These are phyloP conservation scores for Philopotamus ludificatus DNA, from an alignment of 1,140 invertebrate genomes.

Conservation along the genomic window DNA sequence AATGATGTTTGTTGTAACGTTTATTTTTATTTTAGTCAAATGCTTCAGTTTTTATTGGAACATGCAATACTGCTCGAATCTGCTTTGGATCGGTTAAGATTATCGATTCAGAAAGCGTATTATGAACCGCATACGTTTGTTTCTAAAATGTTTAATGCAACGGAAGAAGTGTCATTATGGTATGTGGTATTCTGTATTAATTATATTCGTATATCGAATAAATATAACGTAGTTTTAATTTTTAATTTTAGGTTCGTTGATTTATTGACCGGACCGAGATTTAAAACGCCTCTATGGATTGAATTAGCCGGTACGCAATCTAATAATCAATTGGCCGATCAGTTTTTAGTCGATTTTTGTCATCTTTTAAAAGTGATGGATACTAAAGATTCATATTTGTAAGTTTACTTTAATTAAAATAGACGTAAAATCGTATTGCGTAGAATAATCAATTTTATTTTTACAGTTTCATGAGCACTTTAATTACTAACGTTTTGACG, in stretches of 20 bases:
- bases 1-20: slow-evolving; percentile 1
- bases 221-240: slow-evolving; percentile 13
- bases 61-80: slow-evolving; percentile 78
- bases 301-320: slow-evolving; percentile 55
- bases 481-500: slow-evolving; percentile 83
- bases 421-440: slow-evolving; percentile 25
- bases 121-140: slow-evolving; percentile 56
- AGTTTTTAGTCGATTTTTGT: slow-evolving; percentile 62
- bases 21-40: slow-evolving; percentile 50
- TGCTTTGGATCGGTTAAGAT: slow-evolving; percentile 70
- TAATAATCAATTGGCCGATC: slow-evolving; percentile 55
- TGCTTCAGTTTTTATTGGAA: slow-evolving; percentile 72
- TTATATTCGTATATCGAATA: slow-evolving; percentile 2
- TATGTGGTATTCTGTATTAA: slow-evolving; percentile 37
- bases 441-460: slow-evolving; percentile 27
- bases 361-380: slow-evolving; percentile 62
- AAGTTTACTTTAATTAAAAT: slow-evolving; percentile 50
- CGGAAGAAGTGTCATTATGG: slow-evolving; percentile 49
- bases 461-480: slow-evolving; percentile 85
- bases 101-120: slow-evolving; percentile 62
- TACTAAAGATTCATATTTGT: slow-evolving; percentile 81
- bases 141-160: slow-evolving; percentile 49
- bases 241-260: slow-evolving; percentile 58
- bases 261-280: slow-evolving; percentile 65
- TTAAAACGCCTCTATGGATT: slow-evolving; percentile 68